These are phyloP conservation scores for Lordiphosa fenestrarum DNA, from an alignment of 2,888 invertebrate genomes.

Conservation along the genomic window DNA sequence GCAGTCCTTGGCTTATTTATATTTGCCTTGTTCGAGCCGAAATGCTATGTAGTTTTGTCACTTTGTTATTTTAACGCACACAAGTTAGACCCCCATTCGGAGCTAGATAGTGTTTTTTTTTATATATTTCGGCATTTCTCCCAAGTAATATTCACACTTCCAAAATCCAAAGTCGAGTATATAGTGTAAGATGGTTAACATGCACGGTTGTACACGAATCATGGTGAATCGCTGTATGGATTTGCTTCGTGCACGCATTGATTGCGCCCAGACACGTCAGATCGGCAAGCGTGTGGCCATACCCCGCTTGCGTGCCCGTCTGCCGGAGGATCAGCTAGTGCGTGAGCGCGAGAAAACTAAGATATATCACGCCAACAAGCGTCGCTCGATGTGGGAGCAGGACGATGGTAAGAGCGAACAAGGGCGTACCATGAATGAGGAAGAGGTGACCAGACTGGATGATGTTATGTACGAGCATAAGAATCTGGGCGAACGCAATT, in stretches of 20 bases:
- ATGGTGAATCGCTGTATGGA: conserved; percentile 45
- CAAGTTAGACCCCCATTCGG: background rate
- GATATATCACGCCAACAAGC: conserved; percentile 36
- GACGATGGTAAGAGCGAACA: background rate
- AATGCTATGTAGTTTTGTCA: background rate
- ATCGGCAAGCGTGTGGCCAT: conserved; percentile 24
- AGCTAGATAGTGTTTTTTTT: background rate
- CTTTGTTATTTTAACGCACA: background rate
- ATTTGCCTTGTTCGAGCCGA: too few relatives aligned
- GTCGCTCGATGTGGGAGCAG: conserved; percentile 55
- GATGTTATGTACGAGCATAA: conserved; percentile 53
- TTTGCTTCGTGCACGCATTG: conserved; percentile 37
- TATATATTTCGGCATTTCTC: background rate
- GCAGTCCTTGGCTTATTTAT: too few relatives aligned
- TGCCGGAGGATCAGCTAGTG: background rate
- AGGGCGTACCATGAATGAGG: fast-evolving
- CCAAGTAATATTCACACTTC: background rate
- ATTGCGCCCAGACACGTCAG: conserved; percentile 37
- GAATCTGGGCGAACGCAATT: conserved; percentile 47
- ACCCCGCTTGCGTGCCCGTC: background rate
- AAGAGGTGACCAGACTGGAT: conserved; percentile 48
- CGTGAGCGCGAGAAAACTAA: conserved; percentile 40
- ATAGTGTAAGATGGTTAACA: conserved; percentile 36
- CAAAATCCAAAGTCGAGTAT: background rate
- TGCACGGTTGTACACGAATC: conserved; percentile 33